These are phyloP conservation scores for Luffia ferchaultella DNA, from an alignment of 2,888 invertebrate species.

Conservation along the genomic window DNA sequence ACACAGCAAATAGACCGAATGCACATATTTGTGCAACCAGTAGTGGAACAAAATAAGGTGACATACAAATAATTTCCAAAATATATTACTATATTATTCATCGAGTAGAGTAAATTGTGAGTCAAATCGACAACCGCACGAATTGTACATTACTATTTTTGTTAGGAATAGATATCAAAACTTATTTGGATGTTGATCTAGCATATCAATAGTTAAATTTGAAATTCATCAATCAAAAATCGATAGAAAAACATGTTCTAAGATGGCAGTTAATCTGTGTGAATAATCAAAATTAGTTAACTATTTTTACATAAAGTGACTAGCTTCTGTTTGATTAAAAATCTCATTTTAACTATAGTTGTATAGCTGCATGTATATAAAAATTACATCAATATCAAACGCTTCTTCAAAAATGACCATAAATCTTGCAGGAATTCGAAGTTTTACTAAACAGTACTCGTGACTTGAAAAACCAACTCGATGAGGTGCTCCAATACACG, in stretches of 20 bases:
- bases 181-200: not conserved
- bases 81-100: not conserved
- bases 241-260: not conserved
- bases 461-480: conserved; percentile 71
- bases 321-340: not conserved
- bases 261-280: not conserved
- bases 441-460: conserved; percentile 66
- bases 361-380: not conserved
- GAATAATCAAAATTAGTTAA: not conserved
- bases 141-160: not conserved
- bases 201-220: not conserved
- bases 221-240: not conserved
- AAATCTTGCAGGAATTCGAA: conserved; percentile 45
- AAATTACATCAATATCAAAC: not conserved
- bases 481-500: conserved; percentile 76
- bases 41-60: conserved; percentile 66
- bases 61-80: conserved; percentile 7
- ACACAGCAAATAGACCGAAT: conserved; percentile 72
- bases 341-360: not conserved
- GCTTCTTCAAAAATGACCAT: not conserved
- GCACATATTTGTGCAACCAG: conserved; percentile 72
- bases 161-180: not conserved
- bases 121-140: not conserved
- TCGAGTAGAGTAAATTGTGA: not conserved
- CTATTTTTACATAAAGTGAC: not conserved